Percentiles rank a stretch among this genome's conserved stretches.
These are phyloP conservation scores for Lithophane ornitopus DNA, from an alignment of 2,888 invertebrate species.

Conservation along the genomic window DNA sequence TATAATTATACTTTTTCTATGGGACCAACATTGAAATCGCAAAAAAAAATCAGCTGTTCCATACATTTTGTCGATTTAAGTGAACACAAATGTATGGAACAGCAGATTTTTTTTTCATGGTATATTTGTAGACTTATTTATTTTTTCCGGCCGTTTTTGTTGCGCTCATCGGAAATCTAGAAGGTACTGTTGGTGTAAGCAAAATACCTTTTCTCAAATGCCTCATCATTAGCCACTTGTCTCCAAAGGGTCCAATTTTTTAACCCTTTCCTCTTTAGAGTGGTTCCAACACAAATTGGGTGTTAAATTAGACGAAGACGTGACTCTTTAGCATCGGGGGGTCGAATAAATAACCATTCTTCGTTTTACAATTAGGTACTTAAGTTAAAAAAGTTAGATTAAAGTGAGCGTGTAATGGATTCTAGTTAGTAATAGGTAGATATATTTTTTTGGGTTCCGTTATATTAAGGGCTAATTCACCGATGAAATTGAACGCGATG, in stretches of 20 bases:
- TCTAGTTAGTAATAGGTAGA: background rate
- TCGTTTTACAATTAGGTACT: slow-evolving; percentile 43
- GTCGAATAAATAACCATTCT: slow-evolving; percentile 54
- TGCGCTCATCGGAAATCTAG: too few species aligned
- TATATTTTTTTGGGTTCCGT: background rate
- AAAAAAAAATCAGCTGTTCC: too few species aligned
- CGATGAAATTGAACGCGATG: too few species aligned
- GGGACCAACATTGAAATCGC: too few species aligned
- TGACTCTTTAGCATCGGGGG: slow-evolving; percentile 78
- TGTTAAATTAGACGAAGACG: slow-evolving; percentile 85
- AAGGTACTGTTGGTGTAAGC: too few species aligned
- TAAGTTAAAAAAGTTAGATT: slow-evolving; percentile 38
- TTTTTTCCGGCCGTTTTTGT: too few species aligned
- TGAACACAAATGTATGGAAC: too few species aligned
- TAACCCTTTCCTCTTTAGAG: slow-evolving; percentile 69
- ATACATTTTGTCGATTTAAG: too few species aligned
- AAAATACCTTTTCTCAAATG: slow-evolving; percentile 27
- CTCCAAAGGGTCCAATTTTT: slow-evolving; percentile 63
- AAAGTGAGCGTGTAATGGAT: slow-evolving; percentile 30
- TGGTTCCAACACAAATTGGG: slow-evolving; percentile 80
- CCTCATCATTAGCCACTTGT: slow-evolving; percentile 48
- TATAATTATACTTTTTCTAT: too few species aligned
- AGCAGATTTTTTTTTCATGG: too few species aligned
- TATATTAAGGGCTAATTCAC: background rate
- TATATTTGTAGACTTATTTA: too few species aligned